Evolutionary conservation across 64 coral and sea anemone species (phyloP).

Genomic region (Pocillopora damicornis): DNA sequence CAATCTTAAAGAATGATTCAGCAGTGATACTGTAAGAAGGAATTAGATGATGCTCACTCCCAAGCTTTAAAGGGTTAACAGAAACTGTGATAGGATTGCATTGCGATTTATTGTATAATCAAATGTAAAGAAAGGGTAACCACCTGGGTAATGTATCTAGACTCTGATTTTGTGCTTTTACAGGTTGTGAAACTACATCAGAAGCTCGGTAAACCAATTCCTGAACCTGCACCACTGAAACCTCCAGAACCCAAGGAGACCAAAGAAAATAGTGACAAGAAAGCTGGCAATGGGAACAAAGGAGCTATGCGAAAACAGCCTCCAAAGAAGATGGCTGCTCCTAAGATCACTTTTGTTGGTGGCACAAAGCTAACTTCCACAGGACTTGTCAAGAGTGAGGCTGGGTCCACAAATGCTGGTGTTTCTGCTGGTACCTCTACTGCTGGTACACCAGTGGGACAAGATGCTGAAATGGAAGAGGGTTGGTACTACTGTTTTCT

Average conservation of each 20-base stretch:
- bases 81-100: no score
- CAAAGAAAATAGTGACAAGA: slow-evolving; percentile 69
- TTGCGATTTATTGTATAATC: no score
- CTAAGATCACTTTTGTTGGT: slow-evolving; percentile 95
- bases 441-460: slow-evolving; percentile 34
- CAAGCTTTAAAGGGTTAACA: no score
- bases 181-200: slow-evolving; percentile 93
- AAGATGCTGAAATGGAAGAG: slow-evolving; percentile 53
- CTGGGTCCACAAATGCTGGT: neutral
- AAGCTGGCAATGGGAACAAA: slow-evolving; percentile 55
- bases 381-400: slow-evolving; percentile 60
- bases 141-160: no score
- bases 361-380: slow-evolving; percentile 86
- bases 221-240: slow-evolving; percentile 76
- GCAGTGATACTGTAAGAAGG: no score
- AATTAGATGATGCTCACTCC: no score
- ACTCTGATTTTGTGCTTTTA: neutral
- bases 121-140: no score
- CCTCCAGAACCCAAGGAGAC: slow-evolving; percentile 62
- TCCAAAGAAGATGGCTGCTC: slow-evolving; percentile 61
- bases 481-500: neutral
- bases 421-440: slow-evolving; percentile 8
- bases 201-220: slow-evolving; percentile 95
- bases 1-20: no score
- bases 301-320: slow-evolving; percentile 29